phyloP scores from a whole-genome alignment of 37 sponge, comb jelly and placozoan species.

The Oopsacas minuta region DNA sequence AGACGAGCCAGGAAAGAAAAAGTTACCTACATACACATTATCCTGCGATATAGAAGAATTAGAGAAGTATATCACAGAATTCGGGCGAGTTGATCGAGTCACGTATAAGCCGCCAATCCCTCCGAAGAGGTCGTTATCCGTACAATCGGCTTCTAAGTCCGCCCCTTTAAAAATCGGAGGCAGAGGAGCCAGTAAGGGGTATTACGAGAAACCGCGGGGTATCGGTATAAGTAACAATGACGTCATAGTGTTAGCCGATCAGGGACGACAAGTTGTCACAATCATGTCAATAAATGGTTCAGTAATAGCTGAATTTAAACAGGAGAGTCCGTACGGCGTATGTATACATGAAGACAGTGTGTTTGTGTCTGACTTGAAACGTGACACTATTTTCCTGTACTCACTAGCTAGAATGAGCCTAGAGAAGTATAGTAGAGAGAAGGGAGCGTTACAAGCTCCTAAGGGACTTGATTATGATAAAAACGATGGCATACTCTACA shows the following conservation, averaged over 20 bases:
- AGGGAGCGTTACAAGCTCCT: background rate
- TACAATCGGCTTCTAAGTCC: background rate
- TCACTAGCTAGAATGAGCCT: background rate
- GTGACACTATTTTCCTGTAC: background rate
- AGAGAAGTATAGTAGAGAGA: background rate
- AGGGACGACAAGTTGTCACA: background rate
- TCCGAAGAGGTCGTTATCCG: background rate
- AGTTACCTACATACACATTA: background rate
- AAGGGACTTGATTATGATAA: background rate
- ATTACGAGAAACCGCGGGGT: background rate
- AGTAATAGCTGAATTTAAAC: constrained; percentile 4
- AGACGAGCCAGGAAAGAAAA: background rate
- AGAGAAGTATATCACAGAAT: background rate
- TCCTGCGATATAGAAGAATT: background rate
- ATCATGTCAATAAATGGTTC: background rate
- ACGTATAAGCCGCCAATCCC: background rate
- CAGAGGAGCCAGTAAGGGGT: background rate
- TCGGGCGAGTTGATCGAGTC: background rate
- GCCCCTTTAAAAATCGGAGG: background rate
- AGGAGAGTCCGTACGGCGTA: background rate
- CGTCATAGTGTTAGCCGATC: background rate
- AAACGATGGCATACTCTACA: background rate
- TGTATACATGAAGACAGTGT: background rate
- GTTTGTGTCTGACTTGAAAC: background rate
- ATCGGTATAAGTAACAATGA: background rate